Evolutionary conservation across 2,113 vertebrate genomes (phyloP), one percentile per base, ranked within the genome.

Genomic region (Cisticola juncidis): DNA sequence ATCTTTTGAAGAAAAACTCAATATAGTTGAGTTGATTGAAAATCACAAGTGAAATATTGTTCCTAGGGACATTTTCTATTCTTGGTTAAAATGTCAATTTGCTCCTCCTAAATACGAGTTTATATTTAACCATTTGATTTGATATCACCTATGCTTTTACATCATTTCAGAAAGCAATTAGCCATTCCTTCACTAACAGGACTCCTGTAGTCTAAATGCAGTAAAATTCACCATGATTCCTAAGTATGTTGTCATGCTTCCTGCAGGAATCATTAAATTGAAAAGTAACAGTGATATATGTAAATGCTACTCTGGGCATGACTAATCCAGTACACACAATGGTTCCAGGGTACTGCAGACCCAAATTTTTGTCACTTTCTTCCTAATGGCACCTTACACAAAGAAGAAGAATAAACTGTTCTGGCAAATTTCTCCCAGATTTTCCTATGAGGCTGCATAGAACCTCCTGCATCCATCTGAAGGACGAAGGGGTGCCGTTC

Each of bases 321-420:
- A 95, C 92, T 94, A 94, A 95, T 77, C 35, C 86, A 66, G 76
- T 83, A 82, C 82, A 47, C 86, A 90, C 35, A 90, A 51, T 51
- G 66, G 80, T 44, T 92, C 42, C 81, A 83, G 38, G 68, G 88
- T 82, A 64, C 53, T 7, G 23, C 80, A 85, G 44, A 65, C 74
- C 7, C 0, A 68, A 95, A 80, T n/a, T 53, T 89, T 71, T 65
- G 70, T 72, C 72, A 77, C 45, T 80, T 85, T 90, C 57, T 66
- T 90, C 62, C 58, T 79, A 88, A 86, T 54, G 62, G 70, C 71
- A 82, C 24, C 68, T 94, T 38, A 73, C 7, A 6, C 29, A 69
- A 88, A 93, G 58, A 80, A 24, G 35, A 86, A 90, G 38, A 83
- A 92, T 16, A 66, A 77, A 88, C 40, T 47, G 54, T 65, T 90